A percentile compares a stretch with the other conserved stretches of the same genome.
Evolutionary conservation across 2,113 vertebrate species (phyloP).

Genomic region (Ciconia maguari): DNA sequence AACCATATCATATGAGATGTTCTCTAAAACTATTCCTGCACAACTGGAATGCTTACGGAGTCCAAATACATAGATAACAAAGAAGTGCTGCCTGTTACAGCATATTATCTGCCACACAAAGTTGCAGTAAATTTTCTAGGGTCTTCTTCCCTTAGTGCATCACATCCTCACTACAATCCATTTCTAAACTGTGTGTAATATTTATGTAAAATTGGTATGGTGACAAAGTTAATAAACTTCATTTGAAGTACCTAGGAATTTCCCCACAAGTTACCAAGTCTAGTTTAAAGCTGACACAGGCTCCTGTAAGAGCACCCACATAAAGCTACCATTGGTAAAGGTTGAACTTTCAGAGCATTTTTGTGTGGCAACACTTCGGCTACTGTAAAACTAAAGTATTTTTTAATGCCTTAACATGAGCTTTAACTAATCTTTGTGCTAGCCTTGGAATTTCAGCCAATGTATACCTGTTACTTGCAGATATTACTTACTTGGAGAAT

Average conservation of each 20-base stretch:
- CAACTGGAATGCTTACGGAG: not conserved
- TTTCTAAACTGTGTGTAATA: not conserved
- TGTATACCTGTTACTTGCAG: not conserved
- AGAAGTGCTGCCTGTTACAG: not conserved
- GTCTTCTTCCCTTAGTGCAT: not conserved
- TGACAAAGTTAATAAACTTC: not conserved
- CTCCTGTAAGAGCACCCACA: not conserved
- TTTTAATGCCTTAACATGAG: not conserved
- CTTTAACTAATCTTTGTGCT: not conserved
- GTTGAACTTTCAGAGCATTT: not conserved
- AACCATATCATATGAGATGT: not conserved
- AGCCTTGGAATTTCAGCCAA: not conserved
- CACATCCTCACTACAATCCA: not conserved
- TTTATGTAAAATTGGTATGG: not conserved
- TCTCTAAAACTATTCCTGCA: not conserved
- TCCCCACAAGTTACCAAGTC: not conserved
- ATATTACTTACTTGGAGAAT: slow-evolving; percentile 80
- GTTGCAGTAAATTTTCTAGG: not conserved
- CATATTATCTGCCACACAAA: not conserved
- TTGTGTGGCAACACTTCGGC: not conserved
- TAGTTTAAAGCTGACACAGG: not conserved
- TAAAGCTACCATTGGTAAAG: not conserved
- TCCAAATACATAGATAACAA: not conserved
- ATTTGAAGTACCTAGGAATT: not conserved
- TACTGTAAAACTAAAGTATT: not conserved